Evolutionary conservation across 2,888 invertebrate genomes (phyloP).

Genomic region (Agrenia bidenticulata): DNA sequence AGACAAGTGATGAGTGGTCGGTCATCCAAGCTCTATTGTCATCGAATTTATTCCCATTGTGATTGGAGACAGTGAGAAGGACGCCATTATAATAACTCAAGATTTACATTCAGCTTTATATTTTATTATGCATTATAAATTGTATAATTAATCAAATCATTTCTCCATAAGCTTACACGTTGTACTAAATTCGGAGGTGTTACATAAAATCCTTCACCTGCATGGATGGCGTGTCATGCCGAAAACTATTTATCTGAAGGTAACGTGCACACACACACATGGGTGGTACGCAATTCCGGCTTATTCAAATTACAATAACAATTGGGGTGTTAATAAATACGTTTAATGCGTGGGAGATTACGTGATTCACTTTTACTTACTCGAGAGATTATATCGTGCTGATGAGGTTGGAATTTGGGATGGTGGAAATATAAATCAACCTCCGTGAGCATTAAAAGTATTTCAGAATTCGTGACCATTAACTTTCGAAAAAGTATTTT

Average conservation of each 20-base stretch:
- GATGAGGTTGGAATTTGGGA: background rate
- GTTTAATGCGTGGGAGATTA: slow-evolving; percentile 3
- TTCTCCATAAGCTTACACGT: background rate
- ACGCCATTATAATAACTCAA: background rate
- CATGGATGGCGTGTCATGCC: slow-evolving; percentile 11
- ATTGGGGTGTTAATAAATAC: slow-evolving; percentile 14
- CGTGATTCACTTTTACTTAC: background rate
- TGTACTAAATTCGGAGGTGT: too few relatives aligned
- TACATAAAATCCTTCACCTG: slow-evolving; percentile 6
- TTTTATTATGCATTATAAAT: too few relatives aligned
- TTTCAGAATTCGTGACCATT: too few relatives aligned
- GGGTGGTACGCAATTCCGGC: slow-evolving; percentile 23
- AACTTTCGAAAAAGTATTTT: too few relatives aligned
- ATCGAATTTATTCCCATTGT: background rate
- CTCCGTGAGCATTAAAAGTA: too few relatives aligned
- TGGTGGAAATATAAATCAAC: too few relatives aligned
- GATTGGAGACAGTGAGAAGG: background rate
- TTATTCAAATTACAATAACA: slow-evolving; percentile 23
- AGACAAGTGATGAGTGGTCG: slow-evolving; percentile 14
- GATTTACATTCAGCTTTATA: background rate
- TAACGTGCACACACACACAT: background rate
- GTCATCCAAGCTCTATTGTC: background rate
- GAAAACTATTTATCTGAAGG: background rate
- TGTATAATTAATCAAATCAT: slow-evolving; percentile 9
- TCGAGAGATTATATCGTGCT: background rate